Percentiles rank a stretch among this genome's conserved stretches.
phyloP scores from a whole-genome alignment of 2,113 vertebrate genomes.

The Myodes glareolus region DNA sequence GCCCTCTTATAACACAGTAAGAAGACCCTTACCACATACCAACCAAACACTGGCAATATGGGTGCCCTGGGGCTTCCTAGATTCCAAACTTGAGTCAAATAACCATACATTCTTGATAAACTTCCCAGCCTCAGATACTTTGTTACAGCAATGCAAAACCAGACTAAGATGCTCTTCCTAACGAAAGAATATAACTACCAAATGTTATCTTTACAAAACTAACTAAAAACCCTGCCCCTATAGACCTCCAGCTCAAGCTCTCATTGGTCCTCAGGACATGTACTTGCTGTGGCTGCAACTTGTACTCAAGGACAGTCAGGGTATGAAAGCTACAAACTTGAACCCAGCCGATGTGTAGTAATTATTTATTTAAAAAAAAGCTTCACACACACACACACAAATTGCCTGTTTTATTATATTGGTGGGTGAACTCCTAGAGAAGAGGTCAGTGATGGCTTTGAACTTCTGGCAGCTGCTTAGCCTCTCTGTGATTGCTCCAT shows the following conservation, averaged over 20 bases:
- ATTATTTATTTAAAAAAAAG: background rate
- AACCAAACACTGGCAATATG: background rate
- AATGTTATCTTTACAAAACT: background rate
- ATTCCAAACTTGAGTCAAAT: background rate
- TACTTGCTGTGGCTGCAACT: background rate
- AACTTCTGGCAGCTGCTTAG: background rate
- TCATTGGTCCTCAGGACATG: background rate
- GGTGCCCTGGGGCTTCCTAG: background rate
- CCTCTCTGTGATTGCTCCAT: background rate
- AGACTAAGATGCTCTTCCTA: background rate
- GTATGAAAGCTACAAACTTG: background rate
- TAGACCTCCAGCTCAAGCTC: background rate
- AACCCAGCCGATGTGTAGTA: background rate
- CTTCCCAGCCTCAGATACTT: background rate
- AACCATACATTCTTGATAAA: background rate
- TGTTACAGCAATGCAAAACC: background rate
- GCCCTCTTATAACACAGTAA: background rate
- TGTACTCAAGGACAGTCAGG: background rate
- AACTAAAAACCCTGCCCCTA: background rate
- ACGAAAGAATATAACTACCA: background rate
- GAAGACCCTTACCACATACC: background rate
- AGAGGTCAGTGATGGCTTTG: conserved; percentile 1
- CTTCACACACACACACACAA: background rate
- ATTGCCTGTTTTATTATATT: background rate
- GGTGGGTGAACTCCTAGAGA: background rate